Evolutionary conservation across 2,797 vertebrate genomes (phyloP), one percentile per base, ranked within the genome.

Genomic region (Kryptolebias ocellatus): DNA sequence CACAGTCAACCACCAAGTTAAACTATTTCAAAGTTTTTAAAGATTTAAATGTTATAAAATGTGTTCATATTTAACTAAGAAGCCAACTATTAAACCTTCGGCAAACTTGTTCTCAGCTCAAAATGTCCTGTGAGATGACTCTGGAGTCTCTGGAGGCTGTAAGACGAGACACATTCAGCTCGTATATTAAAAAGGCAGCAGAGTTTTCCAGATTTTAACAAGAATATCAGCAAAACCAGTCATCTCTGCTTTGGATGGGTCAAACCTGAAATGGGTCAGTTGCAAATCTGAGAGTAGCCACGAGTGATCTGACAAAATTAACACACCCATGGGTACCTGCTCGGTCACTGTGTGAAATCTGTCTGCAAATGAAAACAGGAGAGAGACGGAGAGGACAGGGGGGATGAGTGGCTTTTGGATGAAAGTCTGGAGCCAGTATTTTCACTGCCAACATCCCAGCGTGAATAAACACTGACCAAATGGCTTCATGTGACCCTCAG

Each of bases 381-480:
- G 20, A 51, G 55, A 64, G 24, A 29, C 14, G 34, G 28, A 52
- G 24, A 14, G 27, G 27, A 52, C 18, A 44, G 42, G 44, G 47
- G 44, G 28, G 52, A 5, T 7, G 53, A 14, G 20, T 20, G 66
- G 47, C 45, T 58, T 69, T 68, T 63, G 53, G 39, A 78, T 74
- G 42, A 20, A 18, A 63, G 28, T 11, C 28, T 29, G 17, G 66
- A 31, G 71, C 73, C 76, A 78, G 15, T 46, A 54, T 67, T 57
- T 72, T 34, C 46, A 9, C 56, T 64, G 78, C 80, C 76, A 87
- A 70, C 63, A 80, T 71, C 56, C 39, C 78, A 78, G 76, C 78
- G 20, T 80, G 79, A 72, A 89, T 80, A 83, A 81, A 84, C 61
- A 77, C 54, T 28, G 55, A 60, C 70, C 72, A 81, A 68, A 78